Evolutionary conservation across 2,797 vertebrate species (phyloP).

Genomic region (Cossypha caffra): DNA sequence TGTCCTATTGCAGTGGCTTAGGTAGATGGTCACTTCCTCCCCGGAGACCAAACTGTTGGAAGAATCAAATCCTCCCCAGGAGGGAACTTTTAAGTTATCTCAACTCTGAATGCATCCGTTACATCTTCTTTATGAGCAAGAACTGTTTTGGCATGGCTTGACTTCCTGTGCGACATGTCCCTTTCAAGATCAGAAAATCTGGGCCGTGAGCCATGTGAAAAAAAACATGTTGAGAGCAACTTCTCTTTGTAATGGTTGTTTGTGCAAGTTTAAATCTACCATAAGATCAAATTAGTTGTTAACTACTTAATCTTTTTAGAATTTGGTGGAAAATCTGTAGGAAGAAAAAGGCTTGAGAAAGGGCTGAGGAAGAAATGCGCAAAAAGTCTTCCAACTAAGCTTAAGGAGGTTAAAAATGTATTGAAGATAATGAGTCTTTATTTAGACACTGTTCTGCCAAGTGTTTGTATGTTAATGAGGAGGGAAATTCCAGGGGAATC

Average conservation of each 20-base stretch:
- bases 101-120: background rate
- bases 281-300: background rate
- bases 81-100: constrained; percentile 49
- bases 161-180: background rate
- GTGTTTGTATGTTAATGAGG: background rate
- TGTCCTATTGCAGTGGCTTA: background rate
- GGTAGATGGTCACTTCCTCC: constrained; percentile 32
- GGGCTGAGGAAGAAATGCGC: background rate
- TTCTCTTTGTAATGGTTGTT: background rate
- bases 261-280: background rate
- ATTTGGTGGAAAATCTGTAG: background rate
- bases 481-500: background rate
- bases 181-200: constrained; percentile 23
- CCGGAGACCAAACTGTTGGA: background rate
- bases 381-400: background rate
- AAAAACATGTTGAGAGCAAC: background rate
- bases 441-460: background rate
- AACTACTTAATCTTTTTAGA: background rate
- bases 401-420: background rate
- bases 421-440: background rate
- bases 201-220: constrained; percentile 1
- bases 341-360: background rate
- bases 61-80: constrained; percentile 15
- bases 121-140: background rate
- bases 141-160: background rate